Base-by-base conservation (phyloP, 1,140 invertebrate species). In the Heterodera schachtii region DNA sequence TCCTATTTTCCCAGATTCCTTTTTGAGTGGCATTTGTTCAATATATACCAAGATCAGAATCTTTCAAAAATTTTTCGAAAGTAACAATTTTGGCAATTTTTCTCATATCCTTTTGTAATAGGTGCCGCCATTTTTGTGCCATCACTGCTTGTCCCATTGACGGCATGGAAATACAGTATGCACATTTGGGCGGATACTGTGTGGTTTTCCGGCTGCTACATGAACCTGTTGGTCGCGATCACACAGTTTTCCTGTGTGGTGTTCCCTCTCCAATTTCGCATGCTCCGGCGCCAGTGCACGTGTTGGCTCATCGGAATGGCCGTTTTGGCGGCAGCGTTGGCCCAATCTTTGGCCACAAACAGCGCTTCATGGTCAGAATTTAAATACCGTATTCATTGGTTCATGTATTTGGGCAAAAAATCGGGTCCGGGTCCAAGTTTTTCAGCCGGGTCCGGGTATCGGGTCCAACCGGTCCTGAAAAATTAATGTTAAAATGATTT, bases 191-290 rank as follows among this genome's bases (percentile, higher is more conserved):
- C 77, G 2, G 77, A 78, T 49, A 70, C 77, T 44, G 66, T 66
- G 47, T 78, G 77, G 77, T 78, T 71, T n/a, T 31, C 64, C n/a
- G 43, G 52, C 21, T 78, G 77, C 11, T 78, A 78, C 49, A 78
- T 78, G 77, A 78, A 78, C 47, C 16, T 78, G 41, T 31, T 78
- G 21, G 69, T 78, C n/a, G 77, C 60, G 46, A 16, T 78, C 6
- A 78, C 21, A 47, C 21, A 60, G 7, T 78, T 78, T n/a, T 31
- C 77, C 2, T 78, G 77, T 69, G 77, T 78, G 46, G 77, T 78
- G 46, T 78, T 78, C 70, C 77, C 77, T n/a, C 47, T 78, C 66
- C 77, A 78, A 6, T 78, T 78, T 46, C 64, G 64, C 19, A 44
- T 78, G 47, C 69, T 41, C 19, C 31, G 64, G 7, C 31, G 64